These are phyloP conservation scores for Griposia aprilina DNA, from an alignment of 2,888 invertebrate genomes.

Conservation along the genomic window DNA sequence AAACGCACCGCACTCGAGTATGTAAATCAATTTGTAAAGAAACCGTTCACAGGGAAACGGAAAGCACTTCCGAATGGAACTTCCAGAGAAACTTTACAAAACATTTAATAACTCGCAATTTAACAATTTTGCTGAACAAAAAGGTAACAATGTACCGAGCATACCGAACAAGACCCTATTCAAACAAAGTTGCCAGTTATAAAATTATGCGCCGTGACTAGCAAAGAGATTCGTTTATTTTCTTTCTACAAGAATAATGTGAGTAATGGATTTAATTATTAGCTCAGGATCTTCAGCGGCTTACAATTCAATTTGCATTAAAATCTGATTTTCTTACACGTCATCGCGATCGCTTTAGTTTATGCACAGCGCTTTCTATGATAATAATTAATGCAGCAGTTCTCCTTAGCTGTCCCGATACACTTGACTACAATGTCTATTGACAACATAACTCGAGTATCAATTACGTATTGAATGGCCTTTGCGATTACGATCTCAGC, in stretches of 20 bases:
- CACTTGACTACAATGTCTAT: constrained; percentile 72
- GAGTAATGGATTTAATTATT: constrained; percentile 60
- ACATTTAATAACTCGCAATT: constrained; percentile 56
- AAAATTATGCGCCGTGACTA: constrained; percentile 58
- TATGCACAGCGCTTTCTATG: constrained; percentile 59
- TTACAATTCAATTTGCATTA: constrained; percentile 65
- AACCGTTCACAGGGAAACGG: constrained; percentile 80
- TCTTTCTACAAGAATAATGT: constrained; percentile 49
- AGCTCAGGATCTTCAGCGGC: constrained; percentile 44
- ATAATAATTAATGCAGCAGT: constrained; percentile 65
- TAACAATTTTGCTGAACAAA: constrained; percentile 39
- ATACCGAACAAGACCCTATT: constrained; percentile 40
- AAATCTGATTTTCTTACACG: constrained; percentile 53
- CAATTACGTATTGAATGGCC: constrained; percentile 74
- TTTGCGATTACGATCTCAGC: constrained; percentile 73
- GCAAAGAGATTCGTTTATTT: constrained; percentile 53
- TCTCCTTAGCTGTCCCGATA: constrained; percentile 65
- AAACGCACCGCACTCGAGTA: constrained; percentile 64
- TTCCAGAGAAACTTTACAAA: constrained; percentile 60
- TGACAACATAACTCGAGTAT: constrained; percentile 73
- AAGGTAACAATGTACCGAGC: constrained; percentile 27
- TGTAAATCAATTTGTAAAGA: constrained; percentile 76
- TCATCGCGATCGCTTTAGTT: constrained; percentile 52
- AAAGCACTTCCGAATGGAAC: constrained; percentile 73
- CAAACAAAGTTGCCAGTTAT: constrained; percentile 47